Evolutionary conservation across 2,113 vertebrate species (phyloP), one percentile per base, ranked within the genome.

Genomic region (Chascanopsetta lugubris): DNA sequence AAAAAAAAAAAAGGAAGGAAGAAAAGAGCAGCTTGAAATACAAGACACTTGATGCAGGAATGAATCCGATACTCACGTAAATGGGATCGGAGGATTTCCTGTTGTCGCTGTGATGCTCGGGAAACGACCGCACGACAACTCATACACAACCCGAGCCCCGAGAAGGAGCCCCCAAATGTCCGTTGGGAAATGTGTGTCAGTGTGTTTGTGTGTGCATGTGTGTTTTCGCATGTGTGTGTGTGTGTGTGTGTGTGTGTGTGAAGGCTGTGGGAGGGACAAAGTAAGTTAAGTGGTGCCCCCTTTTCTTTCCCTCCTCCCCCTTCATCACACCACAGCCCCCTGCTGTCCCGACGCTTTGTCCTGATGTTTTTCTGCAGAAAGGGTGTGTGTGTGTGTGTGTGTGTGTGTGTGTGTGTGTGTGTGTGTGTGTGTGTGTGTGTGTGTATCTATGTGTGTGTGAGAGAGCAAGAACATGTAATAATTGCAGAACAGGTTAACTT

Each of bases 281-380:
- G 54, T 57, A 56, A n/a, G 57, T 68, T 51, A 74, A 89, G 79
- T 54, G 76, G 76, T 83, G 75, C 77, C 83, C 77, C 34, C 6
- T 46, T 40, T 77, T 72, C 78, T 74, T 69, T n/a, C n/a, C 72
- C 80, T 85, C 84, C 88, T 64, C 88, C 88, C 76, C 77, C 77
- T 77, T 80, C 65, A 75, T 77, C 74, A 64, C 76, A 83, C 42
- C 80, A 77, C 77, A 75, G 56, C 61, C 75, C 72, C 82, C 69
- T 34, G 34, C 76, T 83, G 76, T 8, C 72, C 59, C 6, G 34
- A 69, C 1, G 56, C 70, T 69, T 84, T 87, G 79, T 82, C 60
- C 79, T 79, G 57, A 66, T 73, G 72, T 82, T 61, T 80, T 81
- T 18, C n/a, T 61, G 54, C 32, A 38, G 38, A 36, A 25, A 56